phyloP scores from a whole-genome alignment of 1,140 invertebrate species.

The Nomia melanderi region DNA sequence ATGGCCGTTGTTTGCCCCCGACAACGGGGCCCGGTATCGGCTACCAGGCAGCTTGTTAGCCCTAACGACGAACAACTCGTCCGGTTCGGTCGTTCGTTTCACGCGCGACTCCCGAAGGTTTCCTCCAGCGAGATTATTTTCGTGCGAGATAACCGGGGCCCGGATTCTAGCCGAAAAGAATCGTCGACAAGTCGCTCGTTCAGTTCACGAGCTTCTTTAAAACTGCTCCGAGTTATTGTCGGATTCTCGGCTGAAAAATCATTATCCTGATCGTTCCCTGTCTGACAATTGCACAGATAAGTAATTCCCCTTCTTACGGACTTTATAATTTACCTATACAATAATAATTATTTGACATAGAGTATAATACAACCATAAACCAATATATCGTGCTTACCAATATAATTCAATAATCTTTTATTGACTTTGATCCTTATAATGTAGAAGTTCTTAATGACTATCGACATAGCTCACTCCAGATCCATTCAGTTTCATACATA shows the following conservation, averaged over 20 bases:
- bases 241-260: conserved; percentile 33
- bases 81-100: conserved; percentile 8
- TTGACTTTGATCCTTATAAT: too few relatives aligned
- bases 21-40: neutral
- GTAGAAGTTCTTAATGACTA: too few relatives aligned
- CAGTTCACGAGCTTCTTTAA: neutral
- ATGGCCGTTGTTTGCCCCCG: neutral
- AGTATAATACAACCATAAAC: too few relatives aligned
- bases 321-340: too few relatives aligned
- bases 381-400: too few relatives aligned
- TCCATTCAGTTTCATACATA: too few relatives aligned
- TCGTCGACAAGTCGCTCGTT: neutral
- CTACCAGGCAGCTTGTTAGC: conserved; percentile 63
- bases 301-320: too few relatives aligned
- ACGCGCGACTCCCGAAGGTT: conserved; percentile 38
- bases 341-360: too few relatives aligned
- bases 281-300: conserved; percentile 4
- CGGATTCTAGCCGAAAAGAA: neutral
- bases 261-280: neutral
- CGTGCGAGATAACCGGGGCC: conserved; percentile 22
- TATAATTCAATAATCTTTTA: too few relatives aligned
- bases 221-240: neutral
- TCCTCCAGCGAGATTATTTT: conserved; percentile 58
- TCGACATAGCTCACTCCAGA: too few relatives aligned
- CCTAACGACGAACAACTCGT: conserved; percentile 51